Base-by-base conservation (phyloP, 2,888 invertebrate species). In the Amitus sp. region DNA sequence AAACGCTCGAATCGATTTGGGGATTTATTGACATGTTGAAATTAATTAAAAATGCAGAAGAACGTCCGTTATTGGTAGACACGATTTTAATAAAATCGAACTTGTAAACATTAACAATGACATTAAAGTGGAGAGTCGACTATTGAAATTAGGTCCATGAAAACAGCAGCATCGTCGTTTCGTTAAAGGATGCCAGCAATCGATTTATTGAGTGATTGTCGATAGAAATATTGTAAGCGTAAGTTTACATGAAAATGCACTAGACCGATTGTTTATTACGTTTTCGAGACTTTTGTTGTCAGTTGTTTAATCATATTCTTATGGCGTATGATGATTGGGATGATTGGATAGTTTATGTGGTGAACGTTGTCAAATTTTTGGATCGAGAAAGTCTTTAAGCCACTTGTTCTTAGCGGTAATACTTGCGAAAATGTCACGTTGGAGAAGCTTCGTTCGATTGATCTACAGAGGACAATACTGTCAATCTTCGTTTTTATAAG, bases 1-100 rank as follows among this genome's bases (percentile, higher is more conserved):
- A 53, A 56, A 60, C 40, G 13, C 47, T 47, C 34, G 45, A 42
- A 39, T 33, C 43, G 4, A 48, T 45, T 34, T 20, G n/a, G 47
- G 23, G 23, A 23, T 23, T 23, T 9, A 30, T 30, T n/a, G 2
- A 30, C 30, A n/a, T n/a, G n/a, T n/a, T n/a, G n/a, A n/a, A n/a
- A n/a, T n/a, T n/a, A n/a, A n/a, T n/a, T n/a, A n/a, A n/a, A n/a
- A n/a, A n/a, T n/a, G 6, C 30, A 30, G 30, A 30, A 30, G n/a
- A 30, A 30, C 30, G 30, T 30, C 30, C 30, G 30, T 30, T 30
- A 30, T 30, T n/a, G n/a, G 6, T 30, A 23, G 10, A 30, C 6
- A n/a, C 10, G 30, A 30, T 30, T 30, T 30, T n/a, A 6, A 30
- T 30, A n/a, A n/a, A 30, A 30, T 30, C n/a, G n/a, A 30, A 30